Base-by-base conservation (phyloP, 1,140 invertebrate genomes). In the Psilanteris sp. region DNA sequence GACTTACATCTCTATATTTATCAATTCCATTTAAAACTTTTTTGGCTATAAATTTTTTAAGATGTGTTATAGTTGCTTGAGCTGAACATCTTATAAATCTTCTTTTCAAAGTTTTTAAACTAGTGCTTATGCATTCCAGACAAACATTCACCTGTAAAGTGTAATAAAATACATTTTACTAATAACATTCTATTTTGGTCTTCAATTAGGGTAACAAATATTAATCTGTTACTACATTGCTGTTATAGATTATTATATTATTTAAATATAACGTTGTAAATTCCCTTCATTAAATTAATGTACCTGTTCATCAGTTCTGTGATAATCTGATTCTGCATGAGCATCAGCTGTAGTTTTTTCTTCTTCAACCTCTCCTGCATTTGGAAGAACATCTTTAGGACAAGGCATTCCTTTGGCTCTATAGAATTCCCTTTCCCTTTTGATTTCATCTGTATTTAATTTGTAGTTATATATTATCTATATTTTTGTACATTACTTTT, bases 41-140 rank as follows among this genome's bases (percentile, higher is more conserved):
- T 82, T 97, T 95, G 34, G 98, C 97, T 77, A 99, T 94, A 89
- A 98, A 99, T 87, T 99, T 99, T 87, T 99, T 98, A 5, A 99
- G 90, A 86, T 98, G 97, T 36, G 96, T 97, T 77, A 98, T 97
- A 7, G 97, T 99, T 4, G 97, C 96, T 87, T 98, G 96, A 8
- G 96, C 95, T 4, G 97, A 99, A 85, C 96, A 96, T 78, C 97
- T 91, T 67, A 99, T 95, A 85, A 96, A 98, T 82, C 95, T 93
- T 44, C 95, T 88, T 82, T 96, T 96, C 31, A 98, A 87, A 7
- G 94, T 94, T 78, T 96, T 94, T 64, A 97, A 90, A 80, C 93
- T 95, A 34, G 93, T 92, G 81, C 93, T 95, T 81, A 94, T 93
- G 83, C 95, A 96, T 83, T 97, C 96, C 71, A 98, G 87, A 81